These are phyloP conservation scores for Tamias sibiricus DNA, from an alignment of 2,113 vertebrate species.

Conservation along the genomic window DNA sequence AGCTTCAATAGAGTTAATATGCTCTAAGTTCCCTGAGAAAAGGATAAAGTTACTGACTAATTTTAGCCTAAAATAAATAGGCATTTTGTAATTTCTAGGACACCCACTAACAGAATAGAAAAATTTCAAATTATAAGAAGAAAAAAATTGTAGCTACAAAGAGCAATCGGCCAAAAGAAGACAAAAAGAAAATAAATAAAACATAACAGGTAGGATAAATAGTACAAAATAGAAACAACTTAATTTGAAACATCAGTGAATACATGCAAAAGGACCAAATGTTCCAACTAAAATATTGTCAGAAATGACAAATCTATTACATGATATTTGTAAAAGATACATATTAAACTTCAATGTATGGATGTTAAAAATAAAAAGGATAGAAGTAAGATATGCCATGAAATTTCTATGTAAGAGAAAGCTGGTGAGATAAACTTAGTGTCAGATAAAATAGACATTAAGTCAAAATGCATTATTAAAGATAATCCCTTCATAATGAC, in stretches of 20 bases:
- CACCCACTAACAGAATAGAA: neutral
- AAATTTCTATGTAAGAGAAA: conserved; percentile 3
- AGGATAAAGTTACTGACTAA: neutral
- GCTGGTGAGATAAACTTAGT: neutral
- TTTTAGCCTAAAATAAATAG: neutral
- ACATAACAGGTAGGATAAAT: neutral
- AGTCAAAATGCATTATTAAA: conserved; percentile 26
- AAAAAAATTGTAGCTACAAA: neutral
- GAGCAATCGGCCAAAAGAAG: neutral
- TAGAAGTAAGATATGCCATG: neutral
- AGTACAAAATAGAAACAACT: neutral
- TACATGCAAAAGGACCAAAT: neutral
- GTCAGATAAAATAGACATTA: neutral
- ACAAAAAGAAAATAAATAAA: neutral
- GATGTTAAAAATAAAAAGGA: neutral
- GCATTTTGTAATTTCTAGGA: neutral
- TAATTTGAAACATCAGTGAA: neutral
- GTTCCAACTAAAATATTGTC: neutral
- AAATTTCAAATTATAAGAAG: neutral
- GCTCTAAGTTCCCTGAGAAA: neutral
- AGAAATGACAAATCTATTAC: neutral
- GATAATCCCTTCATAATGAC: neutral
- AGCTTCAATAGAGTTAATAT: neutral
- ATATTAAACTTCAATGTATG: neutral
- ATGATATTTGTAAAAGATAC: neutral